phyloP scores from a whole-genome alignment of 2,888 invertebrate genomes.

The Volucella inflata region DNA sequence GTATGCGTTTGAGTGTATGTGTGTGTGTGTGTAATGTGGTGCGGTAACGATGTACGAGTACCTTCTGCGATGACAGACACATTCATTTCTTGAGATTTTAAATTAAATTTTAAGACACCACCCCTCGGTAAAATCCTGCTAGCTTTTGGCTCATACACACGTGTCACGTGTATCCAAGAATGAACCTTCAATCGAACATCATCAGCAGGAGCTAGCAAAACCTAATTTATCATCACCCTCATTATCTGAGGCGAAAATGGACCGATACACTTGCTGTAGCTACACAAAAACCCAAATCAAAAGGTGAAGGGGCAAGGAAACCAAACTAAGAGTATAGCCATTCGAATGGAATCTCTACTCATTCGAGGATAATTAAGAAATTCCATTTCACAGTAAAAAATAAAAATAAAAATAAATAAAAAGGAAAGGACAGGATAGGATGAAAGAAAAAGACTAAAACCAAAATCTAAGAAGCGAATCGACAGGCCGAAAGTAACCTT shows the following conservation, averaged over 20 bases:
- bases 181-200: slow-evolving; percentile 4
- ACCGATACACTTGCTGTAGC: background rate
- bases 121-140: slow-evolving; percentile 7
- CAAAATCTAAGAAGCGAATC: slow-evolving; percentile 16
- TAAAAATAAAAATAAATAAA: slow-evolving; percentile 1
- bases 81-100: slow-evolving; percentile 63
- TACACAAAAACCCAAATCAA: slow-evolving; percentile 1
- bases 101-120: slow-evolving; percentile 52
- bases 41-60: slow-evolving; percentile 10
- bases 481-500: slow-evolving; percentile 46
- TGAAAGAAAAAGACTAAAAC: background rate
- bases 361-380: slow-evolving; percentile 71
- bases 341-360: slow-evolving; percentile 53
- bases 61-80: slow-evolving; percentile 59
- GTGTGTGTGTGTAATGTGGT: no score
- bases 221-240: slow-evolving; percentile 53
- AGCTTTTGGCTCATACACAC: slow-evolving; percentile 7
- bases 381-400: slow-evolving; percentile 54
- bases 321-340: background rate
- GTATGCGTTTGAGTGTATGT: background rate
- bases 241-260: slow-evolving; percentile 41
- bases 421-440: background rate
- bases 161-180: background rate
- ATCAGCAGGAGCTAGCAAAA: slow-evolving; percentile 22
- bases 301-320: background rate